phyloP scores from a whole-genome alignment of 2,113 vertebrate genomes.

The Cephalopholis sonnerati region DNA sequence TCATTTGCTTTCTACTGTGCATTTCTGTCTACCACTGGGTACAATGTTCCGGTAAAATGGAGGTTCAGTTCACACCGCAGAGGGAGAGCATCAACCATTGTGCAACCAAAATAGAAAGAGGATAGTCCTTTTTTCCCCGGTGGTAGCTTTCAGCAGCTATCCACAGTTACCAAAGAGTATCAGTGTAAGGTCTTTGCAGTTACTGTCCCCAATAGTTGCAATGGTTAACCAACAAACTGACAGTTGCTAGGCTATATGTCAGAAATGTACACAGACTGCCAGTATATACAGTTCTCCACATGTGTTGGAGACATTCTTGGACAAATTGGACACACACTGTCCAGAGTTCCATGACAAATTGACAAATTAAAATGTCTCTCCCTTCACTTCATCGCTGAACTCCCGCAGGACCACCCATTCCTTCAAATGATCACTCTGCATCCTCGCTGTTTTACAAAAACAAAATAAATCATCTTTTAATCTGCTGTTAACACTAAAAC shows the following conservation, averaged over 20 bases:
- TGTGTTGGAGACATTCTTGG: conserved; percentile 3
- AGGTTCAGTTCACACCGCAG: too few relatives aligned
- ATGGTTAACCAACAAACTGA: too few relatives aligned
- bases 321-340: conserved; percentile 14
- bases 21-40: too few relatives aligned
- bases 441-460: not conserved
- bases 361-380: not conserved
- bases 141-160: too few relatives aligned
- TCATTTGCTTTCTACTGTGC: too few relatives aligned
- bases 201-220: too few relatives aligned
- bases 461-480: not conserved
- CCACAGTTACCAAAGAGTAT: too few relatives aligned
- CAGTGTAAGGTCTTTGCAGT: too few relatives aligned
- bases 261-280: not conserved
- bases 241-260: not conserved
- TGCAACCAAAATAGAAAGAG: too few relatives aligned
- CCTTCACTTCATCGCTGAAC: not conserved
- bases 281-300: not conserved
- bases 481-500: not conserved
- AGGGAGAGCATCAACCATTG: too few relatives aligned
- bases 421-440: not conserved
- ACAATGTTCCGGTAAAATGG: too few relatives aligned
- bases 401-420: not conserved
- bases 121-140: too few relatives aligned
- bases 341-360: conserved; percentile 1